phyloP scores from a whole-genome alignment of 2,888 invertebrate species.

The Agrochola litura region DNA sequence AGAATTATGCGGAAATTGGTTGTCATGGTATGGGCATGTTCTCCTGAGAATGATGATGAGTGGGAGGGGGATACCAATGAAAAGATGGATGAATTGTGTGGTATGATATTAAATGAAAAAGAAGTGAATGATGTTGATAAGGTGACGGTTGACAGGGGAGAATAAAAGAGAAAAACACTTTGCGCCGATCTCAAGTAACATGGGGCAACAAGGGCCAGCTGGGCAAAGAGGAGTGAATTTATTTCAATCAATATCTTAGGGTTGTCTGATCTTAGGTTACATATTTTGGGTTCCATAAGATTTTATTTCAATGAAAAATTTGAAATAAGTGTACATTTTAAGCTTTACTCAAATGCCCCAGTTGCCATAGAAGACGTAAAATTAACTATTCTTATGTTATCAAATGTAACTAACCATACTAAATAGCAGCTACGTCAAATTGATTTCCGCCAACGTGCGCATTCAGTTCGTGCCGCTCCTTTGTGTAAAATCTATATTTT shows the following conservation, averaged over 20 bases:
- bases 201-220: neutral
- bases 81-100: slow-evolving; percentile 6
- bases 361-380: slow-evolving; percentile 19
- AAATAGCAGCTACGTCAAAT: slow-evolving; percentile 20
- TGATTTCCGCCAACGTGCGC: slow-evolving; percentile 42
- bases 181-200: neutral
- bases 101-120: slow-evolving; percentile 14
- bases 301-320: neutral
- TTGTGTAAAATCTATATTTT: slow-evolving; percentile 56
- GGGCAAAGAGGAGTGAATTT: neutral
- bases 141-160: neutral
- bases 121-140: neutral
- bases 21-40: too few species aligned
- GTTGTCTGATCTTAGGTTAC: neutral
- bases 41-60: too few species aligned
- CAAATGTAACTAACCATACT: slow-evolving; percentile 30
- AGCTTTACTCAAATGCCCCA: slow-evolving; percentile 9
- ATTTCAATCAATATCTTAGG: neutral
- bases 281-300: neutral
- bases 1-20: too few species aligned
- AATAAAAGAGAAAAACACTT: neutral
- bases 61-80: too few species aligned
- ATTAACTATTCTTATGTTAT: slow-evolving; percentile 23
- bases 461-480: slow-evolving; percentile 43
- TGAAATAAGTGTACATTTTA: neutral